Conservation (phyloP, 1,140 invertebrate species). For the Camponotus pennsylvanicus region DNA sequence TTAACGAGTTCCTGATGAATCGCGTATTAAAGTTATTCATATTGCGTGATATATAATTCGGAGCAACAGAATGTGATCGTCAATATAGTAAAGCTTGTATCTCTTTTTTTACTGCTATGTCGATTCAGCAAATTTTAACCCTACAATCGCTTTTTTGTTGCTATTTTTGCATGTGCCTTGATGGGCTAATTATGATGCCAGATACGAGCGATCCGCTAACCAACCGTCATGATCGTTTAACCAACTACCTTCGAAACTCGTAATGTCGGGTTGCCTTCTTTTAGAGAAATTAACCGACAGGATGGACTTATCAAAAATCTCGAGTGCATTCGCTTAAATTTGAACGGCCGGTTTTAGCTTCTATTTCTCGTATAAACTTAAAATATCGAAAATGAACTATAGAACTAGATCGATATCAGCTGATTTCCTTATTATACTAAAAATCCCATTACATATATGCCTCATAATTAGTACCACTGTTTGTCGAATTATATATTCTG, state of each 20-base stretch:
- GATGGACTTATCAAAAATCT: constrained; percentile 18
- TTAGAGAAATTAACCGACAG: constrained; percentile 7
- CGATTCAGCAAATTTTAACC: background rate
- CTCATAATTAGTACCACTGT: too few relatives aligned
- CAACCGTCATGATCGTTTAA: background rate
- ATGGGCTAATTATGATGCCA: constrained; percentile 2
- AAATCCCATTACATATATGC: background rate
- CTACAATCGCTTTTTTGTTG: constrained; percentile 25
- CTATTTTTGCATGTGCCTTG: background rate
- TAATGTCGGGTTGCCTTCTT: background rate
- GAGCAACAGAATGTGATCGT: background rate
- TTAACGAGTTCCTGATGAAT: constrained; percentile 3
- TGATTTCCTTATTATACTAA: background rate
- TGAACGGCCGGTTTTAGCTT: background rate
- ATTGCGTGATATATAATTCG: background rate
- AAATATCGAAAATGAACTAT: background rate
- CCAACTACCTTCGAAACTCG: background rate
- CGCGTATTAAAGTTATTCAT: constrained; percentile 15
- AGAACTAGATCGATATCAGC: background rate
- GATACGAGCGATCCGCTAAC: background rate
- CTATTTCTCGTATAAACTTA: background rate
- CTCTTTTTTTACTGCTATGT: background rate
- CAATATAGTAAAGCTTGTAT: background rate
- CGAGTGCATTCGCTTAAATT: constrained; percentile 4
- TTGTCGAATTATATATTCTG: background rate